A percentile compares a stretch with the other conserved stretches of the same genome.
Conservation (phyloP, 2,113 vertebrate species). For the Halichoerus grypus region DNA sequence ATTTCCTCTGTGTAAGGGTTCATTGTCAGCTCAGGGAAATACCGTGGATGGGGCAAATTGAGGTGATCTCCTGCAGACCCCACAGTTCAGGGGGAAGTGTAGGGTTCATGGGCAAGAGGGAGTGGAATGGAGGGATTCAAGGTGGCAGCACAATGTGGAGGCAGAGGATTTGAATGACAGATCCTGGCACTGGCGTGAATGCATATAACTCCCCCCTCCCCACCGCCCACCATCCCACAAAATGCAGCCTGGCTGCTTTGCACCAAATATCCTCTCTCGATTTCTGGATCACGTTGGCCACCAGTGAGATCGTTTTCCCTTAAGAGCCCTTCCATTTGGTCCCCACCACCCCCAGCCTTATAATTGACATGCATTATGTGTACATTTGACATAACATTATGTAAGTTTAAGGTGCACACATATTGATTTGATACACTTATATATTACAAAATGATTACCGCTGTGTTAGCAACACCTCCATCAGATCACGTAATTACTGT, state of each 20-base stretch:
- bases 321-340: neutral
- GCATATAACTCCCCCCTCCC: neutral
- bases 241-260: neutral
- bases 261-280: neutral
- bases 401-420: neutral
- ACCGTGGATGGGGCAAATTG: neutral
- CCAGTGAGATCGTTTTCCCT: neutral
- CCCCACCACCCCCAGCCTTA: neutral
- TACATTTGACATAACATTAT: neutral
- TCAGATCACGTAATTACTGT: neutral
- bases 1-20: neutral
- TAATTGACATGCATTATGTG: no score
- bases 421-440: neutral
- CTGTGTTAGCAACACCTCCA: neutral
- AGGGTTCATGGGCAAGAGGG: neutral
- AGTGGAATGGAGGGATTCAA: neutral
- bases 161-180: neutral
- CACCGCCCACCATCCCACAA: neutral
- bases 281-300: neutral
- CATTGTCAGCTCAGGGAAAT: neutral
- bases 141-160: neutral
- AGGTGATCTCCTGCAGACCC: neutral
- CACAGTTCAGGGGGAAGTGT: neutral
- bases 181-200: accelerated
- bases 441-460: neutral